Conservation (phyloP, 2,113 vertebrate genomes). For the Craseonycteris thonglongyai region DNA sequence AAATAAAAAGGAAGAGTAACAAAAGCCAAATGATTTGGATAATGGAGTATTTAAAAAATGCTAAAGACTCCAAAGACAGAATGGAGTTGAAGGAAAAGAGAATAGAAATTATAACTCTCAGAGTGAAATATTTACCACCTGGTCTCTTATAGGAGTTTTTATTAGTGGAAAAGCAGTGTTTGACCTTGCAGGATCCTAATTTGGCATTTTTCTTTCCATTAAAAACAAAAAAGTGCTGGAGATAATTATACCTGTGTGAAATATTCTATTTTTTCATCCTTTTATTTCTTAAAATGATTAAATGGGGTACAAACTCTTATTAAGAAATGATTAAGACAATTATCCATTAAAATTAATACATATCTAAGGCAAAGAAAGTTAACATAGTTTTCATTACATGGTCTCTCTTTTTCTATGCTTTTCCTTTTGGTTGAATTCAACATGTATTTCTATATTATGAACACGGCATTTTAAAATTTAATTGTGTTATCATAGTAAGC, state of each 20-base stretch:
- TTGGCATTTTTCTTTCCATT: not conserved
- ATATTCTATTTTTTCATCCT: not conserved
- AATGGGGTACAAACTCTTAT: not conserved
- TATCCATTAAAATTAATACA: not conserved
- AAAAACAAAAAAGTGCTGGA: not conserved
- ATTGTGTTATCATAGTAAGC: not conserved
- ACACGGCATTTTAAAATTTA: not conserved
- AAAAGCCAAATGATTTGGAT: not conserved
- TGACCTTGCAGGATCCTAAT: not conserved
- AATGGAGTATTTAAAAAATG: not conserved
- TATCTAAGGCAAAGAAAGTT: not conserved
- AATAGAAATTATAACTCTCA: not conserved
- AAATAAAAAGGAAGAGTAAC: not conserved
- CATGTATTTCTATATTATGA: not conserved
- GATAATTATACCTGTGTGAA: not conserved
- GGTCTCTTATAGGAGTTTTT: not conserved
- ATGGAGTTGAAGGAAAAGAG: not conserved
- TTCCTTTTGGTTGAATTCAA: constrained; percentile 1
- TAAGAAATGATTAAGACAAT: not conserved
- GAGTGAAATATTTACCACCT: not conserved
- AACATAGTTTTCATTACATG: not conserved
- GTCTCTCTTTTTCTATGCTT: not conserved
- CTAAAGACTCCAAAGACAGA: not conserved
- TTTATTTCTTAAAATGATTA: not conserved
- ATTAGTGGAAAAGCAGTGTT: not conserved